These are phyloP conservation scores for Xestia sexstrigata DNA, from an alignment of 2,888 invertebrate genomes.

Conservation along the genomic window DNA sequence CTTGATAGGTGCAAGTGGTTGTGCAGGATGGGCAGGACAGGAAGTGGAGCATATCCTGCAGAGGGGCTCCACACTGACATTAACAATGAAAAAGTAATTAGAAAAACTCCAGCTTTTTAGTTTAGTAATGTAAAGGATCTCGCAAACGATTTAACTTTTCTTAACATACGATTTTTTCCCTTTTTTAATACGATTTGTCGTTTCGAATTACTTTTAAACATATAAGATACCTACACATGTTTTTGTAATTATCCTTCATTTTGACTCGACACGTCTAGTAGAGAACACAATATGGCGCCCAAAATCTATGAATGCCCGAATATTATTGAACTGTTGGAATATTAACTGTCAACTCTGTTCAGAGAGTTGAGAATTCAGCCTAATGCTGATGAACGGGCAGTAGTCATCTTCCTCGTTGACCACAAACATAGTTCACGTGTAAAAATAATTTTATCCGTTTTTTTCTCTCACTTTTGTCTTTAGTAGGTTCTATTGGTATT, in stretches of 20 bases:
- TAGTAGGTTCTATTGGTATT: too few relatives aligned
- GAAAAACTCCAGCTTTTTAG: neutral
- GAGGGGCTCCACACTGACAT: too few relatives aligned
- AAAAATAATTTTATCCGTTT: neutral
- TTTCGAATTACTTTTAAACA: neutral
- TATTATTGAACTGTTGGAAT: neutral
- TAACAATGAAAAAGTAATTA: neutral
- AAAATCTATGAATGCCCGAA: neutral
- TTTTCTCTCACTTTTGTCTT: neutral
- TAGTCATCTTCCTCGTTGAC: neutral
- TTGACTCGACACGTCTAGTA: neutral
- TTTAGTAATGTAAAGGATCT: neutral
- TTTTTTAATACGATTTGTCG: neutral
- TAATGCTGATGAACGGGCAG: neutral
- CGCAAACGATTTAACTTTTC: neutral
- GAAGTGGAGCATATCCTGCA: too few relatives aligned
- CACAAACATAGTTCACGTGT: neutral
- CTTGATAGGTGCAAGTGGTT: too few relatives aligned
- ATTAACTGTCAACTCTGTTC: neutral
- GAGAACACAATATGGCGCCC: neutral
- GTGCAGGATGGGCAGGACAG: too few relatives aligned
- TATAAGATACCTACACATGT: neutral
- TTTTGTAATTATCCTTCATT: neutral
- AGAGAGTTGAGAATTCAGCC: too few relatives aligned
- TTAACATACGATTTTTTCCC: neutral